These are phyloP conservation scores for Cherax quadricarinatus DNA, from an alignment of 1,140 invertebrate species.

Conservation along the genomic window DNA sequence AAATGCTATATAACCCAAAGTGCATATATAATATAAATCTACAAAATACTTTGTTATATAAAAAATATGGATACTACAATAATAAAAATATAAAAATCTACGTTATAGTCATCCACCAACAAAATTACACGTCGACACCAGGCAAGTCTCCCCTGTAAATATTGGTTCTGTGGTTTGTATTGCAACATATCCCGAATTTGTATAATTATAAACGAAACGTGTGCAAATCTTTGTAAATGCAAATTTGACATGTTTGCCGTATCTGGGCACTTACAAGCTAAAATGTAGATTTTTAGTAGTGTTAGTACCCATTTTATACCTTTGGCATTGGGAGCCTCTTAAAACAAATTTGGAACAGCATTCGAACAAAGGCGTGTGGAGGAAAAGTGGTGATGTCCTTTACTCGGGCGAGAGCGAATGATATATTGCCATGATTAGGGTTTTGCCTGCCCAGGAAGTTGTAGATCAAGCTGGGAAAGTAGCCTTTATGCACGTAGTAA, in stretches of 20 bases:
- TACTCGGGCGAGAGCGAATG: neutral
- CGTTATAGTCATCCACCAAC: neutral
- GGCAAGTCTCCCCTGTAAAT: neutral
- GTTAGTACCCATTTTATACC: neutral
- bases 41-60: neutral
- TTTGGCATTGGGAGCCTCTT: neutral
- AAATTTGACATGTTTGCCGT: neutral
- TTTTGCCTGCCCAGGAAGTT: neutral
- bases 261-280: neutral
- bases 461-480: neutral
- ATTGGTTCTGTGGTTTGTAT: neutral
- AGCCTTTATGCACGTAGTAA: neutral
- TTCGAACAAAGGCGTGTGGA: neutral
- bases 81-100: neutral
- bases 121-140: neutral
- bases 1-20: neutral
- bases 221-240: neutral
- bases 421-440: constrained; percentile 5
- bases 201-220: neutral
- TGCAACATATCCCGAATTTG: neutral
- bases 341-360: neutral
- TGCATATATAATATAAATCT: neutral
- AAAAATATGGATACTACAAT: neutral
- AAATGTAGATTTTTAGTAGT: neutral
- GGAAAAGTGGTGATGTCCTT: neutral